phyloP scores from a whole-genome alignment of 1,140 invertebrate genomes.

The Thaumatotibia leucotreta region DNA sequence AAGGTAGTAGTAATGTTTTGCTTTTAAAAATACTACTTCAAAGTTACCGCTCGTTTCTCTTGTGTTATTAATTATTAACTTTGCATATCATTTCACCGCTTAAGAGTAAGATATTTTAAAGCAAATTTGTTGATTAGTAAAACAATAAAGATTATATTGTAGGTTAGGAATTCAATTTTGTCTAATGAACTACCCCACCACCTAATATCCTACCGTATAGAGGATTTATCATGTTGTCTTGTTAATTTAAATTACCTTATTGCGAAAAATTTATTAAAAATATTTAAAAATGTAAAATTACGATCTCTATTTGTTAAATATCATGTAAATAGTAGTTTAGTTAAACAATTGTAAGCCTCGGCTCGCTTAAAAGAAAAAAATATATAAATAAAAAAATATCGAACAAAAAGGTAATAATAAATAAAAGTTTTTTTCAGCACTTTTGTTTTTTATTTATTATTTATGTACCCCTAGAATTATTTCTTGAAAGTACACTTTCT shows the following conservation, averaged over 20 bases:
- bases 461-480: not conserved
- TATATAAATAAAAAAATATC: slow-evolving; percentile 32
- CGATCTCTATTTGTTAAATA: not conserved
- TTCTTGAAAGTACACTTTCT: slow-evolving; percentile 20
- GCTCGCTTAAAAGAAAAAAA: slow-evolving; percentile 17
- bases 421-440: slow-evolving; percentile 51
- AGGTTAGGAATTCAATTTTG: not conserved
- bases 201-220: slow-evolving; percentile 33
- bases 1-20: too few relatives aligned
- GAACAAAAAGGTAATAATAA: slow-evolving; percentile 32
- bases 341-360: slow-evolving; percentile 8
- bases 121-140: slow-evolving; percentile 1
- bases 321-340: not conserved
- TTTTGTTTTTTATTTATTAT: slow-evolving; percentile 35
- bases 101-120: not conserved
- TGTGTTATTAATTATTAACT: slow-evolving; percentile 1
- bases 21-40: not conserved
- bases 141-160: not conserved
- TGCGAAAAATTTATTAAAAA: slow-evolving; percentile 23
- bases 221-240: slow-evolving; percentile 30
- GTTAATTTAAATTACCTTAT: slow-evolving; percentile 15
- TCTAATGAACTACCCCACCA: slow-evolving; percentile 34
- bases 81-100: slow-evolving; percentile 5
- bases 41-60: slow-evolving; percentile 6
- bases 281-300: slow-evolving; percentile 21